Percentiles rank a stretch among this genome's conserved stretches.
These are phyloP conservation scores for Epinephelus cyanopodus DNA, from an alignment of 2,113 vertebrate species.

Conservation along the genomic window DNA sequence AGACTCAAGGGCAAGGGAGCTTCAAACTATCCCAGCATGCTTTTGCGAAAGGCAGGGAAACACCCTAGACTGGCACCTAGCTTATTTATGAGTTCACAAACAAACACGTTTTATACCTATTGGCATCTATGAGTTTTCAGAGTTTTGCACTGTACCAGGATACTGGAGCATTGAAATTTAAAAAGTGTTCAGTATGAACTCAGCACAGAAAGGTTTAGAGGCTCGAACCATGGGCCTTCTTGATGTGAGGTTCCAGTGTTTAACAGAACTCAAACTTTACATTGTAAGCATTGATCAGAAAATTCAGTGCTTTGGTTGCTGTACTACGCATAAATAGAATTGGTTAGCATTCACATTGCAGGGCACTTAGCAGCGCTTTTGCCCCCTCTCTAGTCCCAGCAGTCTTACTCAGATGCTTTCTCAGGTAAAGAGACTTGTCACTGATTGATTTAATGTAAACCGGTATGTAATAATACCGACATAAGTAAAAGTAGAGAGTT, in stretches of 20 bases:
- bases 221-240: not conserved
- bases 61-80: too few relatives aligned
- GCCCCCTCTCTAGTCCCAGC: too few relatives aligned
- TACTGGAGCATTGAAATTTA: too few relatives aligned
- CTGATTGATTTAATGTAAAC: too few relatives aligned
- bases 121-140: not conserved
- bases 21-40: constrained; percentile 3
- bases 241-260: not conserved
- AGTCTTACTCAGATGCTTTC: too few relatives aligned
- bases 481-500: too few relatives aligned
- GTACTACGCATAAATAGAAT: too few relatives aligned
- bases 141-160: too few relatives aligned
- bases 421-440: too few relatives aligned
- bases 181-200: not conserved
- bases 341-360: too few relatives aligned
- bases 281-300: not conserved
- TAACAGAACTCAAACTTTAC: not conserved
- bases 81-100: not conserved
- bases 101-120: not conserved
- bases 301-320: not conserved
- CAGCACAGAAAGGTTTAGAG: not conserved
- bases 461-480: too few relatives aligned
- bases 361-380: too few relatives aligned
- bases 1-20: not conserved
- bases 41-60: not conserved